Percentiles rank a stretch among this genome's conserved stretches.
phyloP scores from a whole-genome alignment of 2,797 vertebrate species.

The Hyperoplus immaculatus region DNA sequence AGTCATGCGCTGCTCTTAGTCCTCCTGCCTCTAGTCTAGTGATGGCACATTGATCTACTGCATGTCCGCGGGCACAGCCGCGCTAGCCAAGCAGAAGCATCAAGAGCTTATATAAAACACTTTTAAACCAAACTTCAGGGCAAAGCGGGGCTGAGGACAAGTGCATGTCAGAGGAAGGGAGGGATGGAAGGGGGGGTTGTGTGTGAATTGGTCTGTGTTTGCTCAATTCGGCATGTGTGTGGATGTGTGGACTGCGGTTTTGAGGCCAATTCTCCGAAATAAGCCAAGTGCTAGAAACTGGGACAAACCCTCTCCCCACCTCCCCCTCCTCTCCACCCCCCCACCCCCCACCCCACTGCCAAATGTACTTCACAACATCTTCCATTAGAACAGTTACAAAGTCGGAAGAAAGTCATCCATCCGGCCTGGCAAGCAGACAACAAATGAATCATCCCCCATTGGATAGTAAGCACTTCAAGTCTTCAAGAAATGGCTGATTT shows the following conservation, averaged over 20 bases:
- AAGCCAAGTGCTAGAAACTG: constrained; percentile 60
- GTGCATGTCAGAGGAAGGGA: constrained; percentile 29
- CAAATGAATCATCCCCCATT: constrained; percentile 62
- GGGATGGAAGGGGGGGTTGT: neutral
- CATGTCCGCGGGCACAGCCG: constrained; percentile 56
- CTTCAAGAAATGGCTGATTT: constrained; percentile 42
- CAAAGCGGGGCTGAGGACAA: constrained; percentile 50
- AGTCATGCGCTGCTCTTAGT: constrained; percentile 61
- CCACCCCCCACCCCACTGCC: neutral
- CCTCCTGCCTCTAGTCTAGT: constrained; percentile 59
- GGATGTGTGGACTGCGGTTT: constrained; percentile 41
- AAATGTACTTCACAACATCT: constrained; percentile 56
- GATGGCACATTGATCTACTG: constrained; percentile 70
- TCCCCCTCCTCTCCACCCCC: too few relatives aligned
- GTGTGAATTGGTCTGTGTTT: constrained; percentile 46
- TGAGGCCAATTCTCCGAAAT: constrained; percentile 47
- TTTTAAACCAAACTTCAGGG: constrained; percentile 73
- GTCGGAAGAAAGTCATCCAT: constrained; percentile 61
- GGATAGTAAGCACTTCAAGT: constrained; percentile 28
- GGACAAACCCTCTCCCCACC: constrained; percentile 47
- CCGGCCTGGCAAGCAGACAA: constrained; percentile 47
- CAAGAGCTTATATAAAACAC: constrained; percentile 64
- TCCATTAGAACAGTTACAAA: constrained; percentile 54
- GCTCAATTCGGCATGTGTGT: constrained; percentile 15
- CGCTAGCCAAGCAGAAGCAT: constrained; percentile 70